phyloP scores from a whole-genome alignment of 2,888 invertebrate species.

The Acronicta psi region DNA sequence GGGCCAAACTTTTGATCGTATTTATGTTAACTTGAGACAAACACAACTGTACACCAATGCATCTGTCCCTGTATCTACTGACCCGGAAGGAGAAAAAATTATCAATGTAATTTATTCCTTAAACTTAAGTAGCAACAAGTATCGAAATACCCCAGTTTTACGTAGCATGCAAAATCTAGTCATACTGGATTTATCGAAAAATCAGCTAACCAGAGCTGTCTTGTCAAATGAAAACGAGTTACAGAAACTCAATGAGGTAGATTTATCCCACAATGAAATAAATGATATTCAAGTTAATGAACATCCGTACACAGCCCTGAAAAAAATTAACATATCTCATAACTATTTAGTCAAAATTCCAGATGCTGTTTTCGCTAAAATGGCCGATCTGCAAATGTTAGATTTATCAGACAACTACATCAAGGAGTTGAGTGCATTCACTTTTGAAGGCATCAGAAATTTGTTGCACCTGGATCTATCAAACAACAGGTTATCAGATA shows the following conservation, averaged over 20 bases:
- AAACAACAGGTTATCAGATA: conserved; percentile 66
- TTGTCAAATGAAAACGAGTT: conserved; percentile 62
- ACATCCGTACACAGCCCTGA: conserved; percentile 56
- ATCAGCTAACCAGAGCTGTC: conserved; percentile 60
- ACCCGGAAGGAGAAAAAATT: conserved; percentile 1
- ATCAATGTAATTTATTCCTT: conserved; percentile 45
- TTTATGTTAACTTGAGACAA: conserved; percentile 27
- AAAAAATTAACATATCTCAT: conserved; percentile 67
- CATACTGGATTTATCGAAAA: conserved; percentile 66
- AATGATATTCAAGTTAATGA: conserved; percentile 52
- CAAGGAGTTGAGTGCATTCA: conserved; percentile 56
- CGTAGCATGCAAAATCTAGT: conserved; percentile 59
- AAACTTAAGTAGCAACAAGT: conserved; percentile 64
- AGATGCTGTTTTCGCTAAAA: conserved; percentile 65
- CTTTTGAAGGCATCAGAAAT: conserved; percentile 72
- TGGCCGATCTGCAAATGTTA: conserved; percentile 62
- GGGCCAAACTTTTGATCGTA: conserved; percentile 19
- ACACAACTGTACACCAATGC: neutral
- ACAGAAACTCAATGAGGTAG: conserved; percentile 57
- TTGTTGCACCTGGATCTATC: conserved; percentile 68
- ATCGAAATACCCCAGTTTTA: conserved; percentile 53
- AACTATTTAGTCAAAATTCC: conserved; percentile 67
- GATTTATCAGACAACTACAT: conserved; percentile 74
- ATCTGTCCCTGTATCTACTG: conserved; percentile 3
- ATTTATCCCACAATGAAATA: conserved; percentile 74